Evolutionary conservation across 2,888 invertebrate genomes (phyloP).

Genomic region (Hypsopygia costalis): DNA sequence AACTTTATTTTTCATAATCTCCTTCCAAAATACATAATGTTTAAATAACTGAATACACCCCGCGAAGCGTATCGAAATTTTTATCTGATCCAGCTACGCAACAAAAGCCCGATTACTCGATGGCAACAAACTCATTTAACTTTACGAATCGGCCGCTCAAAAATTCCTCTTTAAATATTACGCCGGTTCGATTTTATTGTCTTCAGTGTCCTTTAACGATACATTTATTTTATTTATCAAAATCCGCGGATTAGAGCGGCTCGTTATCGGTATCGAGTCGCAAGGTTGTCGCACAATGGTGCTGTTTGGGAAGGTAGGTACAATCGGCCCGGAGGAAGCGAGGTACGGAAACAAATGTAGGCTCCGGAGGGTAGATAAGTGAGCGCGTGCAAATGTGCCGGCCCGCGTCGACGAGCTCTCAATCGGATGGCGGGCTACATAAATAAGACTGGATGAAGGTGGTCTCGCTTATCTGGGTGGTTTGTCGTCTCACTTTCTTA

Average conservation of each 20-base stretch:
- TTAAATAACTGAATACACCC: constrained; percentile 21
- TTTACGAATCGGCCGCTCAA: constrained; percentile 65
- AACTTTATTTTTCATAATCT: not conserved
- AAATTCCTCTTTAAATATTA: constrained; percentile 63
- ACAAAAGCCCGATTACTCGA: constrained; percentile 60
- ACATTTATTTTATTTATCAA: constrained; percentile 68
- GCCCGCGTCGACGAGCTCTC: constrained; percentile 56
- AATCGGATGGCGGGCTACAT: constrained; percentile 74
- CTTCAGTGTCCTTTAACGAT: constrained; percentile 57
- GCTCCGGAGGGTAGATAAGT: constrained; percentile 72
- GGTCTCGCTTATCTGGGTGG: constrained; percentile 49
- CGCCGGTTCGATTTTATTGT: constrained; percentile 70
- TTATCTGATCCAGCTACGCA: constrained; percentile 66
- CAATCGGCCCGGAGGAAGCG: constrained; percentile 57
- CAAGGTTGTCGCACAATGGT: constrained; percentile 8
- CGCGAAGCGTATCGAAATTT: constrained; percentile 44
- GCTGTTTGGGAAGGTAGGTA: constrained; percentile 28
- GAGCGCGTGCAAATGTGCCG: constrained; percentile 55
- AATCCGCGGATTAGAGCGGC: constrained; percentile 51
- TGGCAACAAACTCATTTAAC: constrained; percentile 77
- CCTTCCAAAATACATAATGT: constrained; percentile 10
- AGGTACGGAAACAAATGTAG: constrained; percentile 71
- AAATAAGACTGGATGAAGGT: constrained; percentile 73
- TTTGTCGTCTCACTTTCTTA: constrained; percentile 50
- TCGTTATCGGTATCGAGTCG: constrained; percentile 26